Evolutionary conservation across 2,113 vertebrate species (phyloP).

Genomic region (Cygnus buccinator): DNA sequence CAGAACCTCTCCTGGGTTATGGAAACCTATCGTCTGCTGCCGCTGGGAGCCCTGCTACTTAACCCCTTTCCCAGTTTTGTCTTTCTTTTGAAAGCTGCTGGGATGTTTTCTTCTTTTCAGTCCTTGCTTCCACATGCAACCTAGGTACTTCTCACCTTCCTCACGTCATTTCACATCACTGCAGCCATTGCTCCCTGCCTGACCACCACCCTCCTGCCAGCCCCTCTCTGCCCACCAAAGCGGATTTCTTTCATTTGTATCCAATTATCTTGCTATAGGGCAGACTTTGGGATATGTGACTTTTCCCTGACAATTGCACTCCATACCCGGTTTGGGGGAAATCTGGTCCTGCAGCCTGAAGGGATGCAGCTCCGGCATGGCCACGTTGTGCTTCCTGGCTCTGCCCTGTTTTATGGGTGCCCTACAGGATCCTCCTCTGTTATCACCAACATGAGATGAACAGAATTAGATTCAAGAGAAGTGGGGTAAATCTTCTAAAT

Average conservation of each 20-base stretch:
- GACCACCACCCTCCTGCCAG: background rate
- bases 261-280: background rate
- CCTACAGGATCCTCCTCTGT: background rate
- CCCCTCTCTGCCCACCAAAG: background rate
- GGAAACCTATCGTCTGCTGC: background rate
- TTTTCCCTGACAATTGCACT: background rate
- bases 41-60: background rate
- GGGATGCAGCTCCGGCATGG: background rate
- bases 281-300: background rate
- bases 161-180: background rate
- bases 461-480: background rate
- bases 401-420: background rate
- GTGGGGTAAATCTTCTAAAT: background rate
- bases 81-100: background rate
- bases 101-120: background rate
- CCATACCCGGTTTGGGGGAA: background rate
- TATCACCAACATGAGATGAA: background rate
- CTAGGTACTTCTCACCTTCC: background rate
- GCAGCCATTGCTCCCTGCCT: background rate
- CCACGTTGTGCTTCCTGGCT: fast-evolving
- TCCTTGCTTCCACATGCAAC: background rate
- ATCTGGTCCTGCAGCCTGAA: background rate
- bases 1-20: background rate
- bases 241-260: background rate
- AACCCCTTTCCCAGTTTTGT: background rate